Evolutionary conservation across 2,797 vertebrate genomes (phyloP).

Genomic region (Myiotriccus ornatus): DNA sequence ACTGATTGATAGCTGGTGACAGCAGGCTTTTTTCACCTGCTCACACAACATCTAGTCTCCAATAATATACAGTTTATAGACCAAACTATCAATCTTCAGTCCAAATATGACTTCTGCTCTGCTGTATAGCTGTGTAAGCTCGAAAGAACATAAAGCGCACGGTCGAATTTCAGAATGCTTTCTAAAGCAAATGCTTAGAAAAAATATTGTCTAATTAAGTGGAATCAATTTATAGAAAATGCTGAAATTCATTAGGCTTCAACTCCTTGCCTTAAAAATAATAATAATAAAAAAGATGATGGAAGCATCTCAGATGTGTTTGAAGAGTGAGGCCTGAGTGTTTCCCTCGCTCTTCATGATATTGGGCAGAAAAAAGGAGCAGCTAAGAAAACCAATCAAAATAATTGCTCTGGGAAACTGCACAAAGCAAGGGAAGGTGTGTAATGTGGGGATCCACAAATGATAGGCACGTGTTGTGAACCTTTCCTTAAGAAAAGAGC

Average conservation of each 20-base stretch:
- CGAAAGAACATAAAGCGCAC: background rate
- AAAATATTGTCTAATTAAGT: background rate
- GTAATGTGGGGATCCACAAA: background rate
- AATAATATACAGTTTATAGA: background rate
- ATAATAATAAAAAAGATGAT: background rate
- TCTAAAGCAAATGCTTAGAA: background rate
- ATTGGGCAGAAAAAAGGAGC: background rate
- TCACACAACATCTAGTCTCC: background rate
- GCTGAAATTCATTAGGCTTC: background rate
- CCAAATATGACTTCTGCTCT: background rate
- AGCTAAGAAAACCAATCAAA: rapidly evolving
- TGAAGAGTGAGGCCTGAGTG: background rate
- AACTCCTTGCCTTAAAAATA: background rate
- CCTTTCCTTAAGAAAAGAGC: background rate
- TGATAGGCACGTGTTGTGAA: background rate
- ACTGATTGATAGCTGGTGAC: background rate
- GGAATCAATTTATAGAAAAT: background rate
- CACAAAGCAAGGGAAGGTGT: background rate
- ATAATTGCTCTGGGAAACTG: background rate
- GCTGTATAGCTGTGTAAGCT: background rate
- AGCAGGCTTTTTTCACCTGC: background rate
- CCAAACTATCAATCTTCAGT: background rate
- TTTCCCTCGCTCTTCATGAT: background rate
- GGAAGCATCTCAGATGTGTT: background rate
- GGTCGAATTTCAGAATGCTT: background rate